Evolutionary conservation across 2,113 vertebrate species (phyloP), one percentile per base, ranked within the genome.

Genomic region (Xiphorhynchus elegans): DNA sequence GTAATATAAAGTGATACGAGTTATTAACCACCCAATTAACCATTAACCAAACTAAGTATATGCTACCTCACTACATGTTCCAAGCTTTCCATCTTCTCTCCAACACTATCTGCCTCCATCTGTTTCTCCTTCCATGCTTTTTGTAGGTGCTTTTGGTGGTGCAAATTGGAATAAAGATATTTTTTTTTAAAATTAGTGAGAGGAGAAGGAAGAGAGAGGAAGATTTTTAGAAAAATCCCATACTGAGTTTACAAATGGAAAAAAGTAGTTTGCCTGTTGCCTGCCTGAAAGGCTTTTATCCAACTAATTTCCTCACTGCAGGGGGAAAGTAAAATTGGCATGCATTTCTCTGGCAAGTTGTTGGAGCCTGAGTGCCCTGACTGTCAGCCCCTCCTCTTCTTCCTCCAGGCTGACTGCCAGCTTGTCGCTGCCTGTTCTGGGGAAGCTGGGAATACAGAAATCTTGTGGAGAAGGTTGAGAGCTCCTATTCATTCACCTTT

Each of bases 301-400:
- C 70, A 90, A 73, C 87, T 90, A 87, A 96, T 94, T 94, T 97
- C 72, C 91, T 96, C 84, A 16, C 93, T 80, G 59, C 78, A 83
- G 78, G 90, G 37, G 58, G 29, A 94, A 94, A 93, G 70, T 40
- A n/a, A 88, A 95, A 91, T 83, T 93, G 93, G 95, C 87, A 77
- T 18, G 2, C 4, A 4, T 20, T 89, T 82, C 53, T 55, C 78
- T 94, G 68, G 78, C 90, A 89, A 83, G 70, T 84, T 87, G 63
- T 66, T 83, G 63, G 39, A 87, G 46, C 26, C 50, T 56, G 53
- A 84, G 67, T 85, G 84, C 78, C 70, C 62, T 79, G 73, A 63
- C 68, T 84, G 81, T 85, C 81, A 93, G 37, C 67, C 58, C 47
- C 53, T 87, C 35, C 56, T 93, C 73, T 84, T 75, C 44, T 46